phyloP scores from a whole-genome alignment of 2,113 vertebrate species.

The Myotis davidii region DNA sequence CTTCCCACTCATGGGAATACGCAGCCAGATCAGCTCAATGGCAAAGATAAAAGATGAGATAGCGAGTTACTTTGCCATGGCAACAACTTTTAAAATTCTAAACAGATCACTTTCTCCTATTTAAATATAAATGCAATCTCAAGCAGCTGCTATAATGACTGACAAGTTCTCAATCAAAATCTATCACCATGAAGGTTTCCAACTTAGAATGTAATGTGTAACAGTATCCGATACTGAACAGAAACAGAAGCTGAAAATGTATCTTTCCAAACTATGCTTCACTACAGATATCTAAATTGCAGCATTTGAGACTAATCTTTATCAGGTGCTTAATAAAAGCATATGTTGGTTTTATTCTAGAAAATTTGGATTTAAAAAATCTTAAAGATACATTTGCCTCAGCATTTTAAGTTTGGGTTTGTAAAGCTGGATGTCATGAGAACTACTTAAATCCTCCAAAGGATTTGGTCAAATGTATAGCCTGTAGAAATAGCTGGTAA shows the following conservation, averaged over 20 bases:
- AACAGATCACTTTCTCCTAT: slow-evolving; percentile 77
- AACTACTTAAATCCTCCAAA: neutral
- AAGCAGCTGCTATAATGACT: slow-evolving; percentile 78
- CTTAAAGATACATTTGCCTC: neutral
- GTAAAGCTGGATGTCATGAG: neutral
- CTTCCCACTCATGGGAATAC: slow-evolving; percentile 57
- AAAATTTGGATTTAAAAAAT: neutral
- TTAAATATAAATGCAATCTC: slow-evolving; percentile 80
- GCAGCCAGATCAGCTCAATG: slow-evolving; percentile 72
- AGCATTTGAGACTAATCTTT: neutral
- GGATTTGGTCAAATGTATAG: slow-evolving; percentile 25
- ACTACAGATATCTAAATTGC: slow-evolving; percentile 42
- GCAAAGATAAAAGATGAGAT: slow-evolving; percentile 78
- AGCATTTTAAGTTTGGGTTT: slow-evolving; percentile 27
- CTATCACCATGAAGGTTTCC: slow-evolving; percentile 70
- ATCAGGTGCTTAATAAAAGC: neutral
- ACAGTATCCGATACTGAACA: slow-evolving; percentile 65
- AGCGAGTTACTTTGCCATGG: slow-evolving; percentile 75
- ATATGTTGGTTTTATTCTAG: neutral
- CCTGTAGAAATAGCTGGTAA: neutral
- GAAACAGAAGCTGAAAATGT: slow-evolving; percentile 63
- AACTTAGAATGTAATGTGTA: slow-evolving; percentile 51
- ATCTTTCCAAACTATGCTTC: slow-evolving; percentile 42
- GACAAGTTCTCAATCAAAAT: slow-evolving; percentile 76
- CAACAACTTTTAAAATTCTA: slow-evolving; percentile 82